Conservation (phyloP, 2,113 vertebrate genomes). For the Cochlearius cochlearius region DNA sequence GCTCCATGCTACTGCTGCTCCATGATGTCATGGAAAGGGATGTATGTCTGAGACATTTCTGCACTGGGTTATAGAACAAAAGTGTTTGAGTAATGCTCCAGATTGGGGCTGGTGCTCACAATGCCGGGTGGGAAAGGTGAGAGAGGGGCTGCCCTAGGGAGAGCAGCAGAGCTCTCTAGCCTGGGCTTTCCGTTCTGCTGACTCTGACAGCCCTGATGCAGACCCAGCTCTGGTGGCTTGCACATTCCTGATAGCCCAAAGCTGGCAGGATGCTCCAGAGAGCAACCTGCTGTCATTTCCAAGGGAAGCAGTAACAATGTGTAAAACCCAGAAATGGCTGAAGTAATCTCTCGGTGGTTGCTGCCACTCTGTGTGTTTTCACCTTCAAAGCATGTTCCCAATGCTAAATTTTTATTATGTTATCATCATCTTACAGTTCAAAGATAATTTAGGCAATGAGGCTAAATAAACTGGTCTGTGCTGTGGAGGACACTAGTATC, state of each 20-base stretch:
- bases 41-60: neutral
- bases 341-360: neutral
- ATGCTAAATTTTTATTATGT: neutral
- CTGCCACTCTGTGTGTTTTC: neutral
- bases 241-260: neutral
- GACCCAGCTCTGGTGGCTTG: neutral
- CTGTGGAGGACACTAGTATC: neutral
- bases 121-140: neutral
- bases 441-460: neutral
- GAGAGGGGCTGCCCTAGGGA: neutral
- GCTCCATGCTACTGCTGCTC: neutral
- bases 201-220: neutral
- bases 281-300: neutral
- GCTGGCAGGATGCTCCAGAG: neutral
- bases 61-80: neutral
- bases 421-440: neutral
- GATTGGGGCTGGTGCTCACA: neutral
- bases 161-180: neutral
- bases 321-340: neutral
- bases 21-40: neutral
- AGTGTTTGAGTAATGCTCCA: neutral
- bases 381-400: neutral
- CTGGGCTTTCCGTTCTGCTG: neutral
- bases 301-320: neutral
- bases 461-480: neutral